A percentile compares a stretch with the other conserved stretches of the same genome.
These are phyloP conservation scores for Penaeus indicus DNA, from an alignment of 1,140 invertebrate species.

Conservation along the genomic window DNA sequence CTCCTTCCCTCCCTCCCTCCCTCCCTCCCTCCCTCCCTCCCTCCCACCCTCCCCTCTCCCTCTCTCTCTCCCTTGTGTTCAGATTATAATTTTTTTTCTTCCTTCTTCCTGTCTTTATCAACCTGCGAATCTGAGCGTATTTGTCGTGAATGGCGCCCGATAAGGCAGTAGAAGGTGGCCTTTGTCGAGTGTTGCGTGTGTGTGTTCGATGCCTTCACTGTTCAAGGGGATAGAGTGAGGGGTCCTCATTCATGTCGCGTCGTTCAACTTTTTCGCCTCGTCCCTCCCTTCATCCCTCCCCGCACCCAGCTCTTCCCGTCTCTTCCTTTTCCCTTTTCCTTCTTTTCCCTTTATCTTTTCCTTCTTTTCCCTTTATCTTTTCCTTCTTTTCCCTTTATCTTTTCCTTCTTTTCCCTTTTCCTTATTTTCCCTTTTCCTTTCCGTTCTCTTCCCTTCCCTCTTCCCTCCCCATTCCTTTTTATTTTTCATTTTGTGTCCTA, in stretches of 20 bases:
- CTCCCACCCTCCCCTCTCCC: background rate
- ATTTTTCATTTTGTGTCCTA: too few species aligned
- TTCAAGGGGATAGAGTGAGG: background rate
- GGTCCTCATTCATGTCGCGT: background rate
- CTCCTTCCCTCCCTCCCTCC: background rate
- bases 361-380: background rate
- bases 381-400: background rate
- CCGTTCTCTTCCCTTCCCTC: background rate
- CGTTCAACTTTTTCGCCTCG: background rate
- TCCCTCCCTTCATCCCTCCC: background rate
- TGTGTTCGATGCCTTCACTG: too few species aligned
- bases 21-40: background rate
- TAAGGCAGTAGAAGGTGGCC: too few species aligned
- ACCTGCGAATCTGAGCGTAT: too few species aligned
- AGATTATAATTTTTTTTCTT: too few species aligned
- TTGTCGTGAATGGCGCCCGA: too few species aligned
- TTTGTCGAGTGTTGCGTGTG: too few species aligned
- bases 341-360: background rate
- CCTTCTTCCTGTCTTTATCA: too few species aligned
- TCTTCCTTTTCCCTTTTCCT: background rate
- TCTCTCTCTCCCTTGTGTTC: too few species aligned
- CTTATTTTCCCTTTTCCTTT: background rate
- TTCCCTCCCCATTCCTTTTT: background rate
- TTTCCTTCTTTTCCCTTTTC: background rate
- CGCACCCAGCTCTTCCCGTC: background rate